Evolutionary conservation across 2,113 vertebrate genomes (phyloP).

Genomic region (Marcusenius ussheri): DNA sequence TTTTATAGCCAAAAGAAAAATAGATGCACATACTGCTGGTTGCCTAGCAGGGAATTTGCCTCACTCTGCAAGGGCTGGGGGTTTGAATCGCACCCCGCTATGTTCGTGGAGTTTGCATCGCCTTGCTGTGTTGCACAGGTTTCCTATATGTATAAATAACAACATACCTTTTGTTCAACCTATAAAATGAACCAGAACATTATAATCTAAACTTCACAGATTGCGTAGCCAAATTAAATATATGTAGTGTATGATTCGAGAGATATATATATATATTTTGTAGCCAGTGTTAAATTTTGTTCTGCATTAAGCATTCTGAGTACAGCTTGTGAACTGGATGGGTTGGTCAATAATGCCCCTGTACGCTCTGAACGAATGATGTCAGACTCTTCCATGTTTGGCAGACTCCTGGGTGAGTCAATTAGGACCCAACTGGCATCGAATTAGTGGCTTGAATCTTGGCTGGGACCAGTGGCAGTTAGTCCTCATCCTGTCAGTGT

Average conservation of each 20-base stretch:
- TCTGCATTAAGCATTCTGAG: neutral
- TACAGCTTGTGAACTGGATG: neutral
- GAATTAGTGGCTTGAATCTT: neutral
- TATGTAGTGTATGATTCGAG: neutral
- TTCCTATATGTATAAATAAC: neutral
- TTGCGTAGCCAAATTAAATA: neutral
- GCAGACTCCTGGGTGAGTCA: conserved; percentile 37
- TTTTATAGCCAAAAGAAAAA: neutral
- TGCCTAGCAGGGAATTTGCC: neutral
- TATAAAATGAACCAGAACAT: neutral
- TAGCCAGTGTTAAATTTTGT: neutral
- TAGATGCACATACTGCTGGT: neutral
- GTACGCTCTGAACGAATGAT: conserved; percentile 7
- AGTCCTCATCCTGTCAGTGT: conserved; percentile 6
- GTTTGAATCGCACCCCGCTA: neutral
- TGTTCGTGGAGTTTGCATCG: neutral
- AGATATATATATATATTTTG: neutral
- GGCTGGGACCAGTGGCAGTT: conserved; percentile 20
- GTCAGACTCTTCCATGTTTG: conserved; percentile 43
- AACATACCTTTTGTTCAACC: neutral
- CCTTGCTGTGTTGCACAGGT: neutral
- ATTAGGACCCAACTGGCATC: conserved; percentile 1
- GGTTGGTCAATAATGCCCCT: neutral
- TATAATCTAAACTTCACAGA: neutral
- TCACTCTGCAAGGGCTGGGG: neutral